Conservation (phyloP, 2,797 vertebrate species). For the Distichodus sexfasciatus region DNA sequence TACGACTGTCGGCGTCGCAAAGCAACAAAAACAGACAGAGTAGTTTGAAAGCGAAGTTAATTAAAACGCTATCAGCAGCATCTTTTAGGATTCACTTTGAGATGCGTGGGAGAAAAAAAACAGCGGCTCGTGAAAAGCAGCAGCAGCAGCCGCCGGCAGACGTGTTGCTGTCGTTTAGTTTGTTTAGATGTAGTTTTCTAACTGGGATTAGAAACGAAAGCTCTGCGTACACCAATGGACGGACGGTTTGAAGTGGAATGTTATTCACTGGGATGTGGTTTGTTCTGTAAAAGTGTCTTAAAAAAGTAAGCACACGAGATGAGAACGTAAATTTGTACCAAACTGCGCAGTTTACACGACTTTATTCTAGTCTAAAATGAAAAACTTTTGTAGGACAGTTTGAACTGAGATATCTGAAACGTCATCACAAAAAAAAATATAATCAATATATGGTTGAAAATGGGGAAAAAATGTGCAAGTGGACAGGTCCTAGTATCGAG, state of each 20-base stretch:
- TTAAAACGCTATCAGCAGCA: constrained; percentile 52
- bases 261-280: constrained; percentile 21
- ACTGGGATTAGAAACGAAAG: constrained; percentile 37
- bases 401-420: no score
- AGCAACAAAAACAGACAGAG: constrained; percentile 43
- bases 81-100: constrained; percentile 26
- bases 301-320: no score
- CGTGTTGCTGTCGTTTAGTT: constrained; percentile 22
- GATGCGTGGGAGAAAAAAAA: constrained; percentile 19
- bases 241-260: constrained; percentile 14
- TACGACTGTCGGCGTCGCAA: constrained; percentile 42
- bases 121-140: constrained; percentile 25
- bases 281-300: constrained; percentile 29
- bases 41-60: constrained; percentile 40
- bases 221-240: constrained; percentile 2
- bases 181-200: constrained; percentile 4
- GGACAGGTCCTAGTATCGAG: not conserved
- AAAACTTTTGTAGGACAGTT: no score
- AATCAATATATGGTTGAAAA: no score
- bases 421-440: no score
- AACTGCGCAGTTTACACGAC: no score
- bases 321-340: no score
- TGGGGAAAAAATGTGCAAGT: no score
- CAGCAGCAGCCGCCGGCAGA: constrained; percentile 13
- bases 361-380: no score